Base-by-base conservation (phyloP, 2,888 invertebrate species). In the Morinoia aosen region DNA sequence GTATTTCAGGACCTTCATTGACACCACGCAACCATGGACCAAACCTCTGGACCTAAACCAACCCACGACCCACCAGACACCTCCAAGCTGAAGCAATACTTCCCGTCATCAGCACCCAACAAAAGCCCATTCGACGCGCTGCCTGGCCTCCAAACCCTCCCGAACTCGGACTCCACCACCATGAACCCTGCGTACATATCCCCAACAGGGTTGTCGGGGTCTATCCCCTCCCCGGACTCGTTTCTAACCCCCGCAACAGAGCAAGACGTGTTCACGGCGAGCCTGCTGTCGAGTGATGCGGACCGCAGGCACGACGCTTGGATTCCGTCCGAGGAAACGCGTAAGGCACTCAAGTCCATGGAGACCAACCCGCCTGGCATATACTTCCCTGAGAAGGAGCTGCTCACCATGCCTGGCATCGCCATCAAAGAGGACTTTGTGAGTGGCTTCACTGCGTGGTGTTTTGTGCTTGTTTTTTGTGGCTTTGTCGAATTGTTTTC, bases 391-490 rank as follows among this genome's bases (percentile, higher is more conserved):
- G 98, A 98, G 95, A 98, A 98, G 97, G 98, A 98, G 96, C 98
- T 98, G 16, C 97, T 99, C 0, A 99, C 99, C 0, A 98, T 98
- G 98, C 99, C 99, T 14, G 98, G 99, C 10, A 97, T 99, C 94
- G 98, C 98, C 39, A 97, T 98, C 10, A 98, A 98, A 97, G 98
- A 98, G 97, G 98, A 99, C 97, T 97, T 99, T 98, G 98, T 98
- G 97, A 97, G 97, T 97, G 93, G 4, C 40, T 39, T 90, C 19
- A 48, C 48, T 14, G 39, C 58, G 12, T 0, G 5, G 61, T 61
- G 61, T 19, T 16, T 61, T 10, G 19, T 16, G 61, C 8, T 61
- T 2, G 12, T 61, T 61, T 19, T 1, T 61, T 12, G 61, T 61
- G 19, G 14, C 61, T 61, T 12, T 8, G 8, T 16, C 8, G 61